Percentiles rank a stretch among this genome's conserved stretches.
Conservation (phyloP, 2,888 invertebrate species). For the Heteromurus nitidus region DNA sequence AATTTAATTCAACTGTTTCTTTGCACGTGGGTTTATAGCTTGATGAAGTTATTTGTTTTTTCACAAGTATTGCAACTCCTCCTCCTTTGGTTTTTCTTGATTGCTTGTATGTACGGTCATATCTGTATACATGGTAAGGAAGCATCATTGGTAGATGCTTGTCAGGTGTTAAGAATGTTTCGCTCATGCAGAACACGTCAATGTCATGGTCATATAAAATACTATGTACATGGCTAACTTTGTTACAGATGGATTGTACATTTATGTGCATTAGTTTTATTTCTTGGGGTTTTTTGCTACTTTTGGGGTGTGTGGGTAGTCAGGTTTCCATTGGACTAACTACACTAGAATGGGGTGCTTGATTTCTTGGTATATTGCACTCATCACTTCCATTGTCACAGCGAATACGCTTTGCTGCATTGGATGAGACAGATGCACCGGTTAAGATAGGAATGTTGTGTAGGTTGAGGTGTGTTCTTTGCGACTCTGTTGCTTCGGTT, state of each 20-base stretch:
- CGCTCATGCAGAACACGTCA: background rate
- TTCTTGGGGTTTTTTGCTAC: background rate
- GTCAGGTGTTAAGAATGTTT: background rate
- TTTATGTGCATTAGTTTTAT: background rate
- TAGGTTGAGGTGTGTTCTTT: no score
- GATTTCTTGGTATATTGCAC: no score
- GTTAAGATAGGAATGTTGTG: no score
- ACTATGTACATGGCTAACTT: background rate
- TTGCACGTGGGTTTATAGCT: background rate
- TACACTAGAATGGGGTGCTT: no score
- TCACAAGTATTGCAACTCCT: background rate
- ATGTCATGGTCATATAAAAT: background rate
- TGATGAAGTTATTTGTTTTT: background rate
- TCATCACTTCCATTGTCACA: no score
- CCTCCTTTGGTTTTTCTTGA: background rate
- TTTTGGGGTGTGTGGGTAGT: no score
- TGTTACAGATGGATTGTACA: background rate
- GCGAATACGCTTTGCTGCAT: no score
- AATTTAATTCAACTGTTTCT: background rate
- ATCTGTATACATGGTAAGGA: no score
- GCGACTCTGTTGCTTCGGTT: no score
- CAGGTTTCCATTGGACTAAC: no score
- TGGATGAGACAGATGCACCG: no score
- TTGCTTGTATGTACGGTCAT: background rate
- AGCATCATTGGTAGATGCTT: background rate